phyloP scores from a whole-genome alignment of 2,113 vertebrate genomes.

The Melanostigma gelatinosum region DNA sequence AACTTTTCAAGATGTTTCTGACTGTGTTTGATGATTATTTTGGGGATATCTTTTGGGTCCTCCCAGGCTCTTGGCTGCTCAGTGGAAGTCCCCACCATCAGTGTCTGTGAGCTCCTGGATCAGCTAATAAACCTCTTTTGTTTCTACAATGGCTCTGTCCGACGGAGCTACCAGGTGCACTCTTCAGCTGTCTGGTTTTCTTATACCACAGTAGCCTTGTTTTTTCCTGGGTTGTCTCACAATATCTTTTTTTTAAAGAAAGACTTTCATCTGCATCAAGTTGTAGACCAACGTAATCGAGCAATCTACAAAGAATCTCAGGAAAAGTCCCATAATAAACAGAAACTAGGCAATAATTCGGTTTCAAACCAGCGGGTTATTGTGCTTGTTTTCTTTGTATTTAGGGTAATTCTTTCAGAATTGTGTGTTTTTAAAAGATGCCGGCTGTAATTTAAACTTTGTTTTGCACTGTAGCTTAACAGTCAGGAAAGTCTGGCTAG shows the following conservation, averaged over 20 bases:
- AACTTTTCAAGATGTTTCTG: background rate
- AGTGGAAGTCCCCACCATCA: conserved; percentile 87
- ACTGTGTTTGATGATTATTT: background rate
- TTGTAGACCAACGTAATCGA: background rate
- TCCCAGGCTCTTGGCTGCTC: conserved; percentile 90
- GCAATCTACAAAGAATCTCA: background rate
- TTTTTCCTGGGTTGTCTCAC: background rate
- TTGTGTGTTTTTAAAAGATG: background rate
- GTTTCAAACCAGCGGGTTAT: background rate
- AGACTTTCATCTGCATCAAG: background rate
- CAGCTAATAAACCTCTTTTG: conserved; percentile 90
- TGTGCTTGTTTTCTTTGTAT: background rate
- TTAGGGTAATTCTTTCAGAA: background rate
- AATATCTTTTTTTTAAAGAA: background rate
- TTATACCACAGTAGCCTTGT: background rate
- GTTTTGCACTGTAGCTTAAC: conserved; percentile 61
- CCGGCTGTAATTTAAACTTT: background rate
- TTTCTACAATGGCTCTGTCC: conserved; percentile 90
- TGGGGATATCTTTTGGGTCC: conserved; percentile 29
- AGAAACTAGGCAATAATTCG: no score
- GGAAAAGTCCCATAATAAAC: background rate
- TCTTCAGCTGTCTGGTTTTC: background rate
- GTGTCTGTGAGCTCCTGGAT: conserved; percentile 87
- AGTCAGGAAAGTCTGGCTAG: conserved; percentile 78
- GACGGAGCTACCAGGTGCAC: conserved; percentile 86